These are phyloP conservation scores for Acanthaster planci DNA, from an alignment of 35 echinoderm and acorn worm genomes.

Conservation along the genomic window DNA sequence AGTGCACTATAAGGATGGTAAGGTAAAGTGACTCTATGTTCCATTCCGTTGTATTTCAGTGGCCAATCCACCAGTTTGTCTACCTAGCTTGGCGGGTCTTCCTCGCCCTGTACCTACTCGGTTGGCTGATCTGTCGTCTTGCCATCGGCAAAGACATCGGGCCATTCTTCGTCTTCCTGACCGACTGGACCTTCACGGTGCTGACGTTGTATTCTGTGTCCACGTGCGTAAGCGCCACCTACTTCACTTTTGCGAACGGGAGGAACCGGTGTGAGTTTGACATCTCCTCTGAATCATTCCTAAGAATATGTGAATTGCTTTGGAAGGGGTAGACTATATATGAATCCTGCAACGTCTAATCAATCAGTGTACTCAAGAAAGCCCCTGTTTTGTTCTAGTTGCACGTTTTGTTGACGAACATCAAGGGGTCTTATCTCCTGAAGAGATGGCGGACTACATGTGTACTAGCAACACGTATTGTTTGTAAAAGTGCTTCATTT, in stretches of 20 bases:
- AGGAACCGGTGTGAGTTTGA: not conserved
- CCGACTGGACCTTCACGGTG: conserved; percentile 34
- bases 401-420: too few relatives aligned
- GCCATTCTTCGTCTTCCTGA: conserved; percentile 38
- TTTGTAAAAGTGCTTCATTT: too few relatives aligned
- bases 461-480: too few relatives aligned
- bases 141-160: not conserved
- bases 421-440: too few relatives aligned
- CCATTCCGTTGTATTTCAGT: not conserved
- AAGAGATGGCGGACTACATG: too few relatives aligned
- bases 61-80: not conserved
- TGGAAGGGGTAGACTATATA: too few relatives aligned
- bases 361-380: too few relatives aligned
- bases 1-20: too few relatives aligned
- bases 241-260: not conserved
- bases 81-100: not conserved
- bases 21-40: not conserved
- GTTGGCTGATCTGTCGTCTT: not conserved
- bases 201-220: conserved; percentile 11
- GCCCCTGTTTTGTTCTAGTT: too few relatives aligned
- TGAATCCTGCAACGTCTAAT: too few relatives aligned
- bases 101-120: not conserved
- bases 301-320: too few relatives aligned
- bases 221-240: not conserved
- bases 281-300: not conserved